A percentile compares a stretch with the other conserved stretches of the same genome.
These are phyloP conservation scores for Caenorhabditis macrosperma DNA, from an alignment of 2,888 invertebrate species.

Conservation along the genomic window DNA sequence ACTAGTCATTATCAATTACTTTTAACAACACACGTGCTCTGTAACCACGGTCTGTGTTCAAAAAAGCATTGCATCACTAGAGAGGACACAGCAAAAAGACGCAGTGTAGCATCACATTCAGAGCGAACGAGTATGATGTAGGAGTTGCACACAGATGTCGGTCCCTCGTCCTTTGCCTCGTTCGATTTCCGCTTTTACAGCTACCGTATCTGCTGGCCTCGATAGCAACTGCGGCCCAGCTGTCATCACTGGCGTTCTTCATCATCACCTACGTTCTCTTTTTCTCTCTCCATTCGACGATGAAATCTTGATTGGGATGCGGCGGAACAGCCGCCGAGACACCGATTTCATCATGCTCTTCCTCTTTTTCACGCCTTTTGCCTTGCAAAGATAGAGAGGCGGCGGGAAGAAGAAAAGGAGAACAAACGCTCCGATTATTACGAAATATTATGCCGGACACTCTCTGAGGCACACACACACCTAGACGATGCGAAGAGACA, in stretches of 20 bases:
- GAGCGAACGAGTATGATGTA: slow-evolving; percentile 40
- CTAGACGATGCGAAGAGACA: slow-evolving; percentile 1
- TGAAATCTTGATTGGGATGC: background rate
- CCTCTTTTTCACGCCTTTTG: background rate
- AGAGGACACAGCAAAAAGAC: no score
- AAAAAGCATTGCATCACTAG: slow-evolving; percentile 7
- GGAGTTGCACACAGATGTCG: slow-evolving; percentile 43
- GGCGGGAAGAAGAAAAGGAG: background rate
- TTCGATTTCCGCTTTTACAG: slow-evolving; percentile 37
- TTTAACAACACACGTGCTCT: no score
- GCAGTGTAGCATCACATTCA: slow-evolving; percentile 27
- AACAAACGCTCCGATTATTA: slow-evolving; percentile 33
- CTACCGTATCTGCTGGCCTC: slow-evolving; percentile 30
- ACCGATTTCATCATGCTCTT: slow-evolving; percentile 35
- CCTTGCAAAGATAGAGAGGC: background rate
- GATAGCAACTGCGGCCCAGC: slow-evolving; percentile 15
- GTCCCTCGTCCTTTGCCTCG: background rate
- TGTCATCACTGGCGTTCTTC: slow-evolving; percentile 17
- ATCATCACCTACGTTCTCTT: no score
- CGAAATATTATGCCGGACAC: slow-evolving; percentile 44
- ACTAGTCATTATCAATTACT: no score
- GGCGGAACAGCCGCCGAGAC: background rate
- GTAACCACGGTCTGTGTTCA: background rate
- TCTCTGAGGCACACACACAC: slow-evolving; percentile 2
- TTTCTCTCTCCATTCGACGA: background rate